Conservation (phyloP, 2,797 vertebrate genomes). For the Neosalanx taihuensis region DNA sequence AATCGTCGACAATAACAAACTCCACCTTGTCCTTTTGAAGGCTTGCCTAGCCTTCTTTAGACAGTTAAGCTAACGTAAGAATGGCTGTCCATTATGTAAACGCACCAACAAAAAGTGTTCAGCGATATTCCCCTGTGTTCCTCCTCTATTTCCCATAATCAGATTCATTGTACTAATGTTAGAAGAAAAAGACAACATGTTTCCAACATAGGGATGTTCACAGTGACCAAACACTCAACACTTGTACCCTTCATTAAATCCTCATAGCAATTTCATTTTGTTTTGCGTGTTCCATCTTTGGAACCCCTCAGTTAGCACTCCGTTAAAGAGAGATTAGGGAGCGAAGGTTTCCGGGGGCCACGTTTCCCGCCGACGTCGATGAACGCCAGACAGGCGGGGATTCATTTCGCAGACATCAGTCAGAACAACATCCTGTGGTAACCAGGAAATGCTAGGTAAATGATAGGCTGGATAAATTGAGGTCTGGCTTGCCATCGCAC, state of each 20-base stretch:
- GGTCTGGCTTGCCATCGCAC: slow-evolving; percentile 46
- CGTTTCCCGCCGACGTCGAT: slow-evolving; percentile 15
- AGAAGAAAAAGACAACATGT: slow-evolving; percentile 18
- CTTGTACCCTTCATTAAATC: slow-evolving; percentile 6
- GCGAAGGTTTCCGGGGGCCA: slow-evolving; percentile 54
- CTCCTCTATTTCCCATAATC: not conserved
- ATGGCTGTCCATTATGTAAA: slow-evolving; percentile 9
- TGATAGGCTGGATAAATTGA: slow-evolving; percentile 63
- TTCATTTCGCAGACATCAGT: slow-evolving; percentile 21
- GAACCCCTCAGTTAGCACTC: slow-evolving; percentile 48
- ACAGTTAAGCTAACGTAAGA: slow-evolving; percentile 1
- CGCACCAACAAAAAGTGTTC: slow-evolving; percentile 6
- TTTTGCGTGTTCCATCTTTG: slow-evolving; percentile 28
- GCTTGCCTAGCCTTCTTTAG: slow-evolving; percentile 12
- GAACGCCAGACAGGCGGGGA: slow-evolving; percentile 31
- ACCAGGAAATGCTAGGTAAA: slow-evolving; percentile 69
- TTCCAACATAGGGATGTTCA: slow-evolving; percentile 16
- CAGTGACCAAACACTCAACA: slow-evolving; percentile 17
- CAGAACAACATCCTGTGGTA: slow-evolving; percentile 62
- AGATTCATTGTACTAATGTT: slow-evolving; percentile 14
- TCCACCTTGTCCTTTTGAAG: not conserved
- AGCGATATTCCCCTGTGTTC: slow-evolving; percentile 7
- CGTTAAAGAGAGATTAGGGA: slow-evolving; percentile 52
- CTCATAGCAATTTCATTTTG: slow-evolving; percentile 33
- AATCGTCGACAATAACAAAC: slow-evolving; percentile 2